Percentiles rank a stretch among this genome's conserved stretches.
Evolutionary conservation across 2,888 invertebrate species (phyloP).

Genomic region (Rhyacophila evoluta): DNA sequence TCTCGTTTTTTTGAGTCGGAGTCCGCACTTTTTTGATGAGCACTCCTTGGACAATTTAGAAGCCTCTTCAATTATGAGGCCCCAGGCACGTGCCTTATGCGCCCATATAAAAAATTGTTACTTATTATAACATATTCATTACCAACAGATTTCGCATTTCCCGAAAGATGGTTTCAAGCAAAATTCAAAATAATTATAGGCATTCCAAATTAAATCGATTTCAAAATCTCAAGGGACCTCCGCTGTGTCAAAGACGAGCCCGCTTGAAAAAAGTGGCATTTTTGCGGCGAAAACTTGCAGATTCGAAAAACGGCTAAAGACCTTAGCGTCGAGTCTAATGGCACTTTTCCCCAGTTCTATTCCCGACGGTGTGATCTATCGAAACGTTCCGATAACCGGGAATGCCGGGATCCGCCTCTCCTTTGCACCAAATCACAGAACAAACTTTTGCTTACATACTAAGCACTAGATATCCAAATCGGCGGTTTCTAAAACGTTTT

Average conservation of each 20-base stretch:
- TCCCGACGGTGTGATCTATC: conserved; percentile 55
- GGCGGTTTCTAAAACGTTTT: neutral
- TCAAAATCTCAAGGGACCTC: neutral
- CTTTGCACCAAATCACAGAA: neutral
- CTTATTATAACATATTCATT: no score
- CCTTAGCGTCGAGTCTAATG: conserved; percentile 51
- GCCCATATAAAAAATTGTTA: no score
- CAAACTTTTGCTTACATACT: neutral
- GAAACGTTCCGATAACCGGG: conserved; percentile 38
- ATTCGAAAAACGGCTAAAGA: conserved; percentile 55
- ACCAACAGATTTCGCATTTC: no score
- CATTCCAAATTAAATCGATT: neutral
- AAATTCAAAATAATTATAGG: neutral
- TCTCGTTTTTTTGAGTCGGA: no score
- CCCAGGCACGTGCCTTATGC: no score
- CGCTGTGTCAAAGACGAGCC: neutral
- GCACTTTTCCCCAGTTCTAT: conserved; percentile 53
- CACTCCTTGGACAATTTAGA: no score
- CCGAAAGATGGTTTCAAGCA: no score
- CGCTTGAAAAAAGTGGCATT: conserved; percentile 35
- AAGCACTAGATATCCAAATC: neutral
- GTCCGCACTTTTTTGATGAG: no score
- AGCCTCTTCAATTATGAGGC: no score
- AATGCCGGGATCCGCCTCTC: conserved; percentile 24
- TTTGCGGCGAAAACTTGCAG: conserved; percentile 53